These are phyloP conservation scores for Xenus cinereus DNA, from an alignment of 2,113 vertebrate species.

Conservation along the genomic window DNA sequence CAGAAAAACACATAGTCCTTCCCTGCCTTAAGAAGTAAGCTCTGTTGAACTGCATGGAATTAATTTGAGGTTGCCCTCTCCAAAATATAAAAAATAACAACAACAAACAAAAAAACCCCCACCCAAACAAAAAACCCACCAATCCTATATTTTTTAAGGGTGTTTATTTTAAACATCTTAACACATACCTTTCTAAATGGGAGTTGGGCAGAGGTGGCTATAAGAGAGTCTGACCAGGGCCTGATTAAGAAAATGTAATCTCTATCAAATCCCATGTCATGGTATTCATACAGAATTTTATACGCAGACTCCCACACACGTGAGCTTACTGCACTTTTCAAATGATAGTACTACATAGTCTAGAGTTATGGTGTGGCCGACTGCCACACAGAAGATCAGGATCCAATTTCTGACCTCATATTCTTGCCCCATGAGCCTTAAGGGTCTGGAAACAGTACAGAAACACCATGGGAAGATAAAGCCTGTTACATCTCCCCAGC, in stretches of 20 bases:
- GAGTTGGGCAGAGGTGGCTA: not conserved
- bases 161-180: not conserved
- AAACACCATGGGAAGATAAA: not conserved
- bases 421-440: not conserved
- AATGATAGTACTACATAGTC: not conserved
- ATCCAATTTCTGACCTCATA: not conserved
- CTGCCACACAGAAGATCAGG: not conserved
- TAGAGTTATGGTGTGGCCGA: not conserved
- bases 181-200: not conserved
- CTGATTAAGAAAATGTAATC: not conserved
- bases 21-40: not conserved
- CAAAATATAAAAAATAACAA: not conserved
- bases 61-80: not conserved
- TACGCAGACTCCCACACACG: not conserved
- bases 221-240: not conserved
- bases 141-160: not conserved
- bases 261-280: not conserved
- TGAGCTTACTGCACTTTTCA: not conserved
- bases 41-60: not conserved
- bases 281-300: not conserved
- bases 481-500: not conserved
- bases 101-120: not conserved
- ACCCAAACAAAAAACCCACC: not conserved
- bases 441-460: conserved; percentile 4
- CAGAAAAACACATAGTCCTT: not conserved